A percentile compares a stretch with the other conserved stretches of the same genome.
These are phyloP conservation scores for Aleadryas rufinucha DNA, from an alignment of 2,113 vertebrate species.

Conservation along the genomic window DNA sequence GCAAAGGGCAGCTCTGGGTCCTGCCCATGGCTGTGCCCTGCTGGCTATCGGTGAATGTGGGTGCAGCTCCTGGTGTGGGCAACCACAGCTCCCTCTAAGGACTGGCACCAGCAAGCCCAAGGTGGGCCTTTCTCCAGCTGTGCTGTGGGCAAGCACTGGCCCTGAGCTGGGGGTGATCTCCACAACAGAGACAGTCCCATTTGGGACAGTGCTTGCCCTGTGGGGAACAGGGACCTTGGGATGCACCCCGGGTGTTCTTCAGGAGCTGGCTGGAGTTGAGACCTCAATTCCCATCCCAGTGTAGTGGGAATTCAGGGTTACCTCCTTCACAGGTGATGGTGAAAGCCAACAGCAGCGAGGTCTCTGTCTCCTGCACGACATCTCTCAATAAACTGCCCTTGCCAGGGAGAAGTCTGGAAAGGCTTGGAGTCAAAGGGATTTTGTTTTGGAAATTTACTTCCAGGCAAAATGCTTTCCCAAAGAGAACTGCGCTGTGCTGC, in stretches of 20 bases:
- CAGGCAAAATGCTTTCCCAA: neutral
- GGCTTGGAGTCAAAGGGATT: neutral
- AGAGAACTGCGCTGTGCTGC: neutral
- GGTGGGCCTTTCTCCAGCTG: neutral
- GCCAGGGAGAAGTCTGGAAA: neutral
- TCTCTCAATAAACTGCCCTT: neutral
- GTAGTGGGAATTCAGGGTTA: neutral
- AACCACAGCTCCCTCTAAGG: neutral
- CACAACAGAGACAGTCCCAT: fast-evolving
- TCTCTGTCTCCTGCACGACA: neutral
- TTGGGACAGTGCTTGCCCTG: no score
- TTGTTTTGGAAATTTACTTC: neutral
- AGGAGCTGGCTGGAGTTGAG: neutral
- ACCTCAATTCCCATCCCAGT: neutral
- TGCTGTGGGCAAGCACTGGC: neutral
- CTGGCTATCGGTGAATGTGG: neutral
- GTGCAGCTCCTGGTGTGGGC: neutral
- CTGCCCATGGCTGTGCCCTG: fast-evolving
- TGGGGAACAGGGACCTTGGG: neutral
- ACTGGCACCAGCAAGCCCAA: neutral
- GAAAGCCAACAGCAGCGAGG: neutral
- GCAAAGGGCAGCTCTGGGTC: neutral
- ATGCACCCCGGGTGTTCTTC: neutral
- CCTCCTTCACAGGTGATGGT: neutral
- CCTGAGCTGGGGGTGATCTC: fast-evolving